Evolutionary conservation across 1,140 invertebrate genomes (phyloP).

Genomic region (Magallana angulata): DNA sequence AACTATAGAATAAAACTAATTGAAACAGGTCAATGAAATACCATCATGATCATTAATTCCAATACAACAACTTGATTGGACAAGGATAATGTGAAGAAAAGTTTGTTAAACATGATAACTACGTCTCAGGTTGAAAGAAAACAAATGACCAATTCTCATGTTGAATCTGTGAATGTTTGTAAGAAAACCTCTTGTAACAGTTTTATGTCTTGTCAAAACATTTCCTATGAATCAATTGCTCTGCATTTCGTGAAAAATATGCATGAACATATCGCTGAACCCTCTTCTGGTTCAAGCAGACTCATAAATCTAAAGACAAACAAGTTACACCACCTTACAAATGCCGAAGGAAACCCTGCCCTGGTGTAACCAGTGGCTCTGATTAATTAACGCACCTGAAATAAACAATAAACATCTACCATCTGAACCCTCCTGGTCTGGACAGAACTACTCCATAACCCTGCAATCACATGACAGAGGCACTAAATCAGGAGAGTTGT

Average conservation of each 20-base stretch:
- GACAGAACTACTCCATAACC: slow-evolving; percentile 10
- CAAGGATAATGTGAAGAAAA: neutral
- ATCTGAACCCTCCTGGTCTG: neutral
- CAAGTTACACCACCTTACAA: neutral
- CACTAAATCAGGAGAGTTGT: neutral
- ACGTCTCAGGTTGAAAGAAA: neutral
- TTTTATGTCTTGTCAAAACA: slow-evolving; percentile 17
- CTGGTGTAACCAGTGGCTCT: neutral
- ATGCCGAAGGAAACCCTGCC: neutral
- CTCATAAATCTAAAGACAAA: slow-evolving; percentile 13
- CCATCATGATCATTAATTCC: neutral
- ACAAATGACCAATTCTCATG: neutral
- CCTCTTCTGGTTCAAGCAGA: neutral
- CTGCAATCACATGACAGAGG: neutral
- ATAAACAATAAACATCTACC: slow-evolving; percentile 30
- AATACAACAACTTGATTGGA: neutral
- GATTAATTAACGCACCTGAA: slow-evolving; percentile 14
- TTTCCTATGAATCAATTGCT: slow-evolving; percentile 29
- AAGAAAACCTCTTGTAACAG: neutral
- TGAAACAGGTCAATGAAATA: neutral
- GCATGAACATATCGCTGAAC: neutral
- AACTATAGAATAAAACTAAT: too few species aligned
- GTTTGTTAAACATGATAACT: neutral
- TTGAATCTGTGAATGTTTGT: neutral
- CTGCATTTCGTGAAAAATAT: slow-evolving; percentile 19